A percentile compares a stretch with the other conserved stretches of the same genome.
Evolutionary conservation across 2,888 invertebrate species (phyloP).

Genomic region (Pherbina coryleti): DNA sequence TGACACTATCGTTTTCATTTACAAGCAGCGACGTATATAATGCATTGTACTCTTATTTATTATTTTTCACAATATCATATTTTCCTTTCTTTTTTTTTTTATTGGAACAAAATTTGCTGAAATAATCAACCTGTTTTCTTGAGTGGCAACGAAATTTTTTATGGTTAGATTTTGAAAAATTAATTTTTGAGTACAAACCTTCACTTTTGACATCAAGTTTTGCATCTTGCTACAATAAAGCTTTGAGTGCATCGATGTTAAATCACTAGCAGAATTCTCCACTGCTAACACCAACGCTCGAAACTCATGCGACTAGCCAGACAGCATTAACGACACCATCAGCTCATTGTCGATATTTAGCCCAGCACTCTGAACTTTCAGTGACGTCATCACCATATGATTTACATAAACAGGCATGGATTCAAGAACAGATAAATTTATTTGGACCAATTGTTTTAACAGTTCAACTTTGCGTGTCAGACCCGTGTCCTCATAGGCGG

Average conservation of each 20-base stretch:
- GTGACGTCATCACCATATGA: constrained; percentile 20
- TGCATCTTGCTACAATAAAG: constrained; percentile 42
- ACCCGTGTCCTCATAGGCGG: constrained; percentile 45
- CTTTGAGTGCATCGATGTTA: constrained; percentile 42
- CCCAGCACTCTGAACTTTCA: constrained; percentile 2
- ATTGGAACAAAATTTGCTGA: constrained; percentile 40
- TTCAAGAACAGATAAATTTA: background rate
- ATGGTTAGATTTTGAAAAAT: background rate
- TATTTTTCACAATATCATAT: no score
- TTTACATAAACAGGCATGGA: no score
- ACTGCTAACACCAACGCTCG: constrained; percentile 41
- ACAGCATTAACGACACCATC: constrained; percentile 26
- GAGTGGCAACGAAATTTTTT: constrained; percentile 39
- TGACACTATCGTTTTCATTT: no score
- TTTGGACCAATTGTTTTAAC: constrained; percentile 43
- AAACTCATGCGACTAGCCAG: constrained; percentile 32
- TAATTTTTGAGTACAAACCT: constrained; percentile 38
- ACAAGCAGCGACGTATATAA: no score
- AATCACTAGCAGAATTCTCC: constrained; percentile 41
- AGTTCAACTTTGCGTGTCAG: constrained; percentile 46
- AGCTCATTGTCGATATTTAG: constrained; percentile 28
- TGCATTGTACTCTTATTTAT: no score
- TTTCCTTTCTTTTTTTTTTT: no score
- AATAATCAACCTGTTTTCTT: constrained; percentile 40
- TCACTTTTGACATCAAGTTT: constrained; percentile 41